Conservation (phyloP, 2,113 vertebrate genomes). For the Nasalis larvatus region DNA sequence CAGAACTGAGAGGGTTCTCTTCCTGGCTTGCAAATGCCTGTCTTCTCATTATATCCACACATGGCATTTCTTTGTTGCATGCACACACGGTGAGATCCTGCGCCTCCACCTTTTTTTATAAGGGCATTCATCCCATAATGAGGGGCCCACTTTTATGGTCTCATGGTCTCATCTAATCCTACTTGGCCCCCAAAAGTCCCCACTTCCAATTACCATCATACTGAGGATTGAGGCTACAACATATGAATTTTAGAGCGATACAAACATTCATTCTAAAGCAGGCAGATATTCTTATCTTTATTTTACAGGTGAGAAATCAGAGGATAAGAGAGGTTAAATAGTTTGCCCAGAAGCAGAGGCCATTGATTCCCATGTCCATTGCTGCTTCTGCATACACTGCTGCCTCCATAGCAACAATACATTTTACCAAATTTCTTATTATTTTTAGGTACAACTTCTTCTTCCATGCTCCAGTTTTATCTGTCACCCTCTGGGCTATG, state of each 20-base stretch:
- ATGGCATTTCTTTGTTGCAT: neutral
- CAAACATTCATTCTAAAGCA: neutral
- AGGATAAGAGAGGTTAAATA: neutral
- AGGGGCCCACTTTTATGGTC: neutral
- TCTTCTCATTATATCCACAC: neutral
- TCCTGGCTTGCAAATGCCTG: too few species aligned
- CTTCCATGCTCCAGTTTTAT: conserved; percentile 55
- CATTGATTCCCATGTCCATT: neutral
- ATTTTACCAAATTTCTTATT: conserved; percentile 47
- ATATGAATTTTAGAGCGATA: neutral
- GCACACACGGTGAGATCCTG: too few species aligned
- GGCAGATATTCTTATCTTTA: neutral
- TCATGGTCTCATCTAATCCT: neutral
- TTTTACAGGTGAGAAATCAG: neutral
- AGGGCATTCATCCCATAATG: neutral
- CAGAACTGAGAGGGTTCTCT: neutral
- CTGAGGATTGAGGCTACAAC: neutral
- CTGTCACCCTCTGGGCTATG: conserved; percentile 60
- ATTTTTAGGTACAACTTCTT: conserved; percentile 46
- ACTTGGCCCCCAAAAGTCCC: neutral
- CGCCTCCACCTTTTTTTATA: neutral
- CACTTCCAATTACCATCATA: neutral
- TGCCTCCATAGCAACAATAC: conserved; percentile 38
- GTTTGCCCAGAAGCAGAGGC: neutral
- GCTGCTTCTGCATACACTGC: neutral